Base-by-base conservation (phyloP, 1,140 invertebrate species). In the Eriosoma lanigerum region DNA sequence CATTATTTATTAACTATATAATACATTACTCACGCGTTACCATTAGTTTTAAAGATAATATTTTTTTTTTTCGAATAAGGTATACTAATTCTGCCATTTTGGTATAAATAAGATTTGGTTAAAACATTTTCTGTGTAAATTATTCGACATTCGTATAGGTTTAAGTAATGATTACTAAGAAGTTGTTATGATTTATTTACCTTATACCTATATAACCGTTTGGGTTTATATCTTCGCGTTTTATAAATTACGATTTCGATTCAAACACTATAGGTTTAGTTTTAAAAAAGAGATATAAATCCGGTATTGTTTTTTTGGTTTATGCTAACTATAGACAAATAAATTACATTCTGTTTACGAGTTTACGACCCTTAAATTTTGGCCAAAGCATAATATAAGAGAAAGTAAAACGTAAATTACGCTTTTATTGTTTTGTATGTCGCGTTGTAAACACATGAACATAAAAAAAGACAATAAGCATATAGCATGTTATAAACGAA, bases 331-430 rank as follows among this genome's bases (percentile, higher is more conserved):
- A 48, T 3, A 8, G 12, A 50, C 17, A 50, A 50, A 26, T 50
- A 50, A 70, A 70, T 48, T 26, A 48, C 21, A 26, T 70, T 50
- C 19, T 50, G 12, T 48, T 24, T n/a, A n/a, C n/a, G n/a, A n/a
- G n/a, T n/a, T 54, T 72, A 72, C 48, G 26, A 52, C 48, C 48
- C 46, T 52, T 72, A 50, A 3, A 50, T 72, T 72, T 72, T 72
- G 48, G 46, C 68, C 50, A 52, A 29, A 21, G 19, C n/a, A 0
- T 38, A 38, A n/a, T 38, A 44, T 26, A 48, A 68, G 68, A 72
- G 68, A 72, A 72, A 72, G 68, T 72, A 52, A 70, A 70, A 70
- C 46, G 1, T 70, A 70, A 52, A 72, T 52, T 29, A 24, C 29
- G 68, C 9, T 72, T 52, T 72, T 72, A 52, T 72, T 72, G 21